Evolutionary conservation across 37 sponge, comb jelly and placozoan species (phyloP).

Genomic region (Ianthella basta): DNA sequence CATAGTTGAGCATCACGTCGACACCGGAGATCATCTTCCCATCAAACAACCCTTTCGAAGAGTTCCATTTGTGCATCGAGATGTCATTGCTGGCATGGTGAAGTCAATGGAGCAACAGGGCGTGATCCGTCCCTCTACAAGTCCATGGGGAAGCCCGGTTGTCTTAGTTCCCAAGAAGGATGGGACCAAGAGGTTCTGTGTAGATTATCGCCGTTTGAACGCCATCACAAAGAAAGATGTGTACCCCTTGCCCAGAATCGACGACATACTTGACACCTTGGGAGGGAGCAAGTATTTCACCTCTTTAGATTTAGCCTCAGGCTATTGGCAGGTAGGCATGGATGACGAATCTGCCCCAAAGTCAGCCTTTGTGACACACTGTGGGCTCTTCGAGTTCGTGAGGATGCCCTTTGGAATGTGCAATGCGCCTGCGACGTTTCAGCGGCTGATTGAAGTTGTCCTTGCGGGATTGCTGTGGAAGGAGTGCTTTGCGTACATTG

Average conservation of each 20-base stretch:
- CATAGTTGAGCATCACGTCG: constrained; percentile 34
- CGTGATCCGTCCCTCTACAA: constrained; percentile 49
- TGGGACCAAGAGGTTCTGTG: constrained; percentile 56
- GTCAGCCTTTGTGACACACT: constrained; percentile 31
- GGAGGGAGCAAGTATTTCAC: constrained; percentile 38
- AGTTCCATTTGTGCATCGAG: constrained; percentile 19
- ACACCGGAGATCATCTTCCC: constrained; percentile 56
- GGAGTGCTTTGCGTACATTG: constrained; percentile 49
- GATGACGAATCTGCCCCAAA: constrained; percentile 34
- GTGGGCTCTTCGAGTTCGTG: constrained; percentile 43
- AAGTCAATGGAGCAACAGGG: constrained; percentile 53
- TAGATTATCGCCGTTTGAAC: constrained; percentile 68
- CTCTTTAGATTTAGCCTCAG: constrained; percentile 42
- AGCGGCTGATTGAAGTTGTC: constrained; percentile 55
- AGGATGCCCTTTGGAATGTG: constrained; percentile 57
- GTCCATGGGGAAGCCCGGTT: constrained; percentile 63
- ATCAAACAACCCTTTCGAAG: constrained; percentile 40
- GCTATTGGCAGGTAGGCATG: constrained; percentile 67
- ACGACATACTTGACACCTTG: constrained; percentile 49
- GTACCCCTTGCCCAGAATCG: constrained; percentile 60
- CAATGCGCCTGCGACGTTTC: constrained; percentile 61
- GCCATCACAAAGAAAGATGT: constrained; percentile 51
- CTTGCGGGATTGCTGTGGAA: constrained; percentile 30
- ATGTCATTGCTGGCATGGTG: constrained; percentile 37
- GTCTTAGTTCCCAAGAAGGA: constrained; percentile 64